A percentile compares a stretch with the other conserved stretches of the same genome.
Evolutionary conservation across 2,888 invertebrate species (phyloP).

Genomic region (Himalopsyche tibetana): DNA sequence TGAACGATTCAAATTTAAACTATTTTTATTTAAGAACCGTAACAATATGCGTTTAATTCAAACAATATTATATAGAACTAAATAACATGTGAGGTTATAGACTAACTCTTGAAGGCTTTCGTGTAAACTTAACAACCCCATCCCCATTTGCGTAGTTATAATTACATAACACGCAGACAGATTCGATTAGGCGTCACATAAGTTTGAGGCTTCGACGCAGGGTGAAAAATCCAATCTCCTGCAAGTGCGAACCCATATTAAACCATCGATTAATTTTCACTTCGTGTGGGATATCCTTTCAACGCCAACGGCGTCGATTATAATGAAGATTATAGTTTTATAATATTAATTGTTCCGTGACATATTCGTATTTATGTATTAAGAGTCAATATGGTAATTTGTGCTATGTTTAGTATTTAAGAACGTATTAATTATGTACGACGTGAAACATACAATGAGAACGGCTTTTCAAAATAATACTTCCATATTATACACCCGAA

Average conservation of each 20-base stretch:
- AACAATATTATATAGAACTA: too few relatives aligned
- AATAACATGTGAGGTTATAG: not conserved
- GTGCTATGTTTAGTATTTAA: too few relatives aligned
- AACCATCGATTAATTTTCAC: not conserved
- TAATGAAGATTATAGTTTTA: not conserved
- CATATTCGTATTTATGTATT: too few relatives aligned
- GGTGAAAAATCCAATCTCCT: conserved; percentile 28
- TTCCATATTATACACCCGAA: too few relatives aligned
- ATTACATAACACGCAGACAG: conserved; percentile 20
- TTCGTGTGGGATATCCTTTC: not conserved
- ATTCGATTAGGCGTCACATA: conserved; percentile 30
- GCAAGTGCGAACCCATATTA: not conserved
- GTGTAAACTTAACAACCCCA: not conserved
- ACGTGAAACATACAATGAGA: too few relatives aligned
- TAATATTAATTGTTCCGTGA: not conserved
- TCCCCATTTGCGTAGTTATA: not conserved
- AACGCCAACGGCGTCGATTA: too few relatives aligned
- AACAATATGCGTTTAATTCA: too few relatives aligned
- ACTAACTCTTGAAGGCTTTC: not conserved
- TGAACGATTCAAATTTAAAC: too few relatives aligned
- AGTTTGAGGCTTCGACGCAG: conserved; percentile 23
- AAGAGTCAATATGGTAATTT: too few relatives aligned
- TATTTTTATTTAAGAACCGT: too few relatives aligned
- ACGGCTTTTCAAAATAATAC: too few relatives aligned
- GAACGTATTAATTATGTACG: too few relatives aligned